Evolutionary conservation across 2,888 invertebrate species (phyloP), one percentile per base, ranked within the genome.

Genomic region (Cactoblastis cactorum): DNA sequence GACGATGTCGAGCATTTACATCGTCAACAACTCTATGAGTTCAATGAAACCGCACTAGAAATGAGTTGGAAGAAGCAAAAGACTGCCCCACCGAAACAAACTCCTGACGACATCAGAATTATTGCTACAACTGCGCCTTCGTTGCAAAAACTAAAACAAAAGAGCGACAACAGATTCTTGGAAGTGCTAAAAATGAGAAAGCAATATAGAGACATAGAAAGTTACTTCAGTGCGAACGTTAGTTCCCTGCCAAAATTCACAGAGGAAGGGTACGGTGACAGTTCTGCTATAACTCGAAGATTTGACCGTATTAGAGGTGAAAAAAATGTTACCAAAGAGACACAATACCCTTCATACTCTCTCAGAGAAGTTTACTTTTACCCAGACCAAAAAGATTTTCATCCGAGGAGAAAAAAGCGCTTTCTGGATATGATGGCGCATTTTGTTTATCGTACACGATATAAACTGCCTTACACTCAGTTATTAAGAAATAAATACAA

Each of bases 401-500:
- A 4, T 1, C 15, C 28, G 3, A 3, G 1, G 9, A 34, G 18
- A 34, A 46, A 46, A 19, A 8, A 1, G 1, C 19, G 8, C 1
- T 14, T 28, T 0, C 8, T n/a, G 11, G 24, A 24, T 15, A n/a
- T 48, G 1, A 48, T 48, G 47, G n/a, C 24, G n/a, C 47, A 48
- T 24, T 48, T 48, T 48, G 22, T 48, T 17, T 48, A 48, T 11
- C 37, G 19, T 22, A 37, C 28, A n/a, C 22, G 47, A 37, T 48
- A 48, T 38, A 37, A 38, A 15, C 17, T 48, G 3, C n/a, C 28
- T 11, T 28, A 28, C 17, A 2, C 37, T 12, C 47, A 48, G 17
- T 5, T 48, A 4, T 12, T 37, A 11, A 48, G 47, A 14, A 48
- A 12, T 4, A 48, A 48, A 17, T 48, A 38, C 17, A 24, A 24